Evolutionary conservation across 2,888 invertebrate genomes (phyloP).

Genomic region (Heptascelio sp.): DNA sequence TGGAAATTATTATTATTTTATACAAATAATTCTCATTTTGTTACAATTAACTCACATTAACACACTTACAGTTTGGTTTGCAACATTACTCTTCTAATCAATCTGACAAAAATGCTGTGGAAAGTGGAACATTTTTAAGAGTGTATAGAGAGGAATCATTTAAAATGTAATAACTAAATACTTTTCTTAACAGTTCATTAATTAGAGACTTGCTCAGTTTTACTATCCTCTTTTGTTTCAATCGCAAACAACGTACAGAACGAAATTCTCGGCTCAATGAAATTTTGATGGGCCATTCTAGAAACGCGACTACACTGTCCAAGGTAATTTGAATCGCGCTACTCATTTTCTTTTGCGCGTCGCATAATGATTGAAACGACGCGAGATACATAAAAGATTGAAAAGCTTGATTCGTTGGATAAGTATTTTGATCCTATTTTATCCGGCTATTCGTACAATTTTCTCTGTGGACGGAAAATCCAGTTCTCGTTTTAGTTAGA

Average conservation of each 20-base stretch:
- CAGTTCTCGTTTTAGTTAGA: slow-evolving; percentile 66
- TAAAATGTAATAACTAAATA: no score
- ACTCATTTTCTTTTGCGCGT: slow-evolving; percentile 40
- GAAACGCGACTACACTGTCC: slow-evolving; percentile 12
- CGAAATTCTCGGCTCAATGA: neutral
- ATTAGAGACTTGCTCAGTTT: no score
- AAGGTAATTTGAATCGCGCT: slow-evolving; percentile 31
- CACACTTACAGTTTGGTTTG: no score
- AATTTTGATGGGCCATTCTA: slow-evolving; percentile 36
- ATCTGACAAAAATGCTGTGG: no score
- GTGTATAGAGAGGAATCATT: no score
- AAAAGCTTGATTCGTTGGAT: slow-evolving; percentile 57
- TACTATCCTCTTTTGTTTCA: neutral
- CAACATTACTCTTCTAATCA: no score
- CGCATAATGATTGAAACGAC: slow-evolving; percentile 59
- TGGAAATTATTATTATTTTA: no score
- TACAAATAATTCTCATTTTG: no score
- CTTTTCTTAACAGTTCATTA: no score
- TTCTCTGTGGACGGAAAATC: slow-evolving; percentile 67
- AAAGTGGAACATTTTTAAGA: no score
- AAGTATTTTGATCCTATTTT: slow-evolving; percentile 70
- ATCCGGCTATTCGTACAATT: slow-evolving; percentile 54
- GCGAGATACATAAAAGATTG: slow-evolving; percentile 59
- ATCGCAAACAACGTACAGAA: neutral
- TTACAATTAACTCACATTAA: no score